Evolutionary conservation across 2,888 invertebrate species (phyloP).

Genomic region (Acanthosoma haemorrhoidale): DNA sequence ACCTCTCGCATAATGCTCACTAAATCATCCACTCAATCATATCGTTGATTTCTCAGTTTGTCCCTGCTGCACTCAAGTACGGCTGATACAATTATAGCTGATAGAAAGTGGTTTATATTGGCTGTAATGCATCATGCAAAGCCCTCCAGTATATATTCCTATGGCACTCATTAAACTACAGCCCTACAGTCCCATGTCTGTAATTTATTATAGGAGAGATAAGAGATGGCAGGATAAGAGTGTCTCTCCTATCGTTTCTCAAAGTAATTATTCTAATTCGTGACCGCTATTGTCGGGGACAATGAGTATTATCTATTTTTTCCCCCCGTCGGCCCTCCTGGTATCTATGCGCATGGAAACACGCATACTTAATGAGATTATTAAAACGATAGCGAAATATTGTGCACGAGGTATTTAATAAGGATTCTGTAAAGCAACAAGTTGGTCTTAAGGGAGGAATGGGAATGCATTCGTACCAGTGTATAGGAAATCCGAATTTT

Average conservation of each 20-base stretch:
- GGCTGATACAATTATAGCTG: neutral
- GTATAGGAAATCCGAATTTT: too few relatives aligned
- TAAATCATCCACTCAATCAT: too few relatives aligned
- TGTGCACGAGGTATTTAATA: slow-evolving; percentile 1
- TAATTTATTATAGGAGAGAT: neutral
- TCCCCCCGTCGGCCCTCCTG: neutral
- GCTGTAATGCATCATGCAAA: neutral
- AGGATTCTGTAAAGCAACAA: neutral
- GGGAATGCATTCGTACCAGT: too few relatives aligned
- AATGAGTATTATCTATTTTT: neutral
- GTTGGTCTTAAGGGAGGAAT: neutral
- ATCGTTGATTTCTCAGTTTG: too few relatives aligned
- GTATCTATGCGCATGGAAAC: slow-evolving; percentile 10
- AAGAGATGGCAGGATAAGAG: slow-evolving; percentile 6
- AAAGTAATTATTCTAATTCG: slow-evolving; percentile 6
- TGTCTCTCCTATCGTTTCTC: slow-evolving; percentile 7
- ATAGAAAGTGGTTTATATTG: neutral
- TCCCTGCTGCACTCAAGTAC: too few relatives aligned
- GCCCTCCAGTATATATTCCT: slow-evolving; percentile 3
- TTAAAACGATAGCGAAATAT: neutral
- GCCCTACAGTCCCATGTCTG: too few relatives aligned
- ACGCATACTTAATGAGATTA: slow-evolving; percentile 8
- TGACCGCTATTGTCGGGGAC: slow-evolving; percentile 7
- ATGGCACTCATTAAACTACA: too few relatives aligned
- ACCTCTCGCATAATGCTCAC: too few relatives aligned